Evolutionary conservation across 2,888 invertebrate species (phyloP).

Genomic region (Euclidia mi): DNA sequence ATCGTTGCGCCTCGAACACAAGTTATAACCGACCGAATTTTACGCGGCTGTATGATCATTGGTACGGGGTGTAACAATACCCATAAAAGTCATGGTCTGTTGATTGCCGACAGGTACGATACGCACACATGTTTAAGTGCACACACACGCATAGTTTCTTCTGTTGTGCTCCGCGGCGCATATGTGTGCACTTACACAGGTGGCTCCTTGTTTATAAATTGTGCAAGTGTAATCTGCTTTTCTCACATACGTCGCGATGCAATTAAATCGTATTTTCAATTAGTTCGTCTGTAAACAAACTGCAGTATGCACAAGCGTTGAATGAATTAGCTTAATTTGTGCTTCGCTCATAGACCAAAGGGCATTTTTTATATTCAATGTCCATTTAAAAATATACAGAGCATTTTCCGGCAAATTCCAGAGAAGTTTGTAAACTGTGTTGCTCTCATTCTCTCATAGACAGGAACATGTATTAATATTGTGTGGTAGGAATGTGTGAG

Average conservation of each 20-base stretch:
- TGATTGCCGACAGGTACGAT: conserved; percentile 71
- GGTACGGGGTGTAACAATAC: conserved; percentile 74
- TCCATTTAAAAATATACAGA: neutral
- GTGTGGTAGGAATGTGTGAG: conserved; percentile 1
- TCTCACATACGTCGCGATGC: conserved; percentile 49
- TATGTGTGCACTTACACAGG: conserved; percentile 57
- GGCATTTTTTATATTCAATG: too few species aligned
- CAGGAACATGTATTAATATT: neutral
- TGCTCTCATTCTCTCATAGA: neutral
- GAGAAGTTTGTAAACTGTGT: neutral
- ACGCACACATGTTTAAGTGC: conserved; percentile 53
- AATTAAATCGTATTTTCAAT: conserved; percentile 47
- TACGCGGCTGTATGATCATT: conserved; percentile 58
- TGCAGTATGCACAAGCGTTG: conserved; percentile 22
- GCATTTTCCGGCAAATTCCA: too few species aligned
- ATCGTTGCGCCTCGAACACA: conserved; percentile 22
- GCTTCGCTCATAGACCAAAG: too few species aligned
- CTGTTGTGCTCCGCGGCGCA: conserved; percentile 26
- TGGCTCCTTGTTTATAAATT: conserved; percentile 65
- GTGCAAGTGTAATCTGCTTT: conserved; percentile 58
- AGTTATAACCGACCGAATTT: conserved; percentile 33
- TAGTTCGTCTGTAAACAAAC: conserved; percentile 37
- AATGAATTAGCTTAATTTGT: conserved; percentile 17
- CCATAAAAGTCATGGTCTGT: conserved; percentile 74
- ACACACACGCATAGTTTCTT: conserved; percentile 23